Evolutionary conservation across 1,140 invertebrate genomes (phyloP).

Genomic region (Drosophila mayri): DNA sequence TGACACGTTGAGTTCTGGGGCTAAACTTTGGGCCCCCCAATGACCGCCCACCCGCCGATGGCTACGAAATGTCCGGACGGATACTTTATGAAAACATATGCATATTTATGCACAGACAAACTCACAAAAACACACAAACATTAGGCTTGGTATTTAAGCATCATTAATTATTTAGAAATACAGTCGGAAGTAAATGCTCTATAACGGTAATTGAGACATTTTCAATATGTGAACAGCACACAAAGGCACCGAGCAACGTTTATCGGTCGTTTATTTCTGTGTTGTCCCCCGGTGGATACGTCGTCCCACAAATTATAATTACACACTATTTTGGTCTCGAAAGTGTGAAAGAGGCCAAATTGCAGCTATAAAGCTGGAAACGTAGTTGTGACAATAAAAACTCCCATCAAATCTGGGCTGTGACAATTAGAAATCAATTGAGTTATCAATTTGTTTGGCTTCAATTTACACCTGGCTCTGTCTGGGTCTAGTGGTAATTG

Average conservation of each 20-base stretch:
- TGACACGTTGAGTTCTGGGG: slow-evolving; percentile 58
- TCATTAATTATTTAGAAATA: slow-evolving; percentile 83
- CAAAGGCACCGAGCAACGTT: slow-evolving; percentile 47
- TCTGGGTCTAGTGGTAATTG: slow-evolving; percentile 15
- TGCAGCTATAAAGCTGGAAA: neutral
- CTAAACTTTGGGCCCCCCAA: slow-evolving; percentile 33
- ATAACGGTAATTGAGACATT: slow-evolving; percentile 82
- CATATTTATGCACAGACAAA: slow-evolving; percentile 61
- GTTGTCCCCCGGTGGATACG: slow-evolving; percentile 7
- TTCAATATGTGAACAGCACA: slow-evolving; percentile 67
- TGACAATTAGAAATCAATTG: slow-evolving; percentile 50
- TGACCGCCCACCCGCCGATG: neutral
- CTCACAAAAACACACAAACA: slow-evolving; percentile 11
- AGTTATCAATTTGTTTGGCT: slow-evolving; percentile 33
- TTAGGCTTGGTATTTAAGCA: slow-evolving; percentile 70
- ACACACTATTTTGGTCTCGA: slow-evolving; percentile 28
- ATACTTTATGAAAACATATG: slow-evolving; percentile 61
- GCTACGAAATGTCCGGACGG: slow-evolving; percentile 12
- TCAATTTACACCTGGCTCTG: slow-evolving; percentile 31
- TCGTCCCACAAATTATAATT: slow-evolving; percentile 38
- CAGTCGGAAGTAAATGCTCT: slow-evolving; percentile 78
- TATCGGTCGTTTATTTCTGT: slow-evolving; percentile 52
- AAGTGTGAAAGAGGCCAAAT: slow-evolving; percentile 30
- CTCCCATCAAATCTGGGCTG: slow-evolving; percentile 18
- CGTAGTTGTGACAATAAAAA: neutral